Evolutionary conservation across 2,888 invertebrate species (phyloP).

Genomic region (Limnephilus auricula): DNA sequence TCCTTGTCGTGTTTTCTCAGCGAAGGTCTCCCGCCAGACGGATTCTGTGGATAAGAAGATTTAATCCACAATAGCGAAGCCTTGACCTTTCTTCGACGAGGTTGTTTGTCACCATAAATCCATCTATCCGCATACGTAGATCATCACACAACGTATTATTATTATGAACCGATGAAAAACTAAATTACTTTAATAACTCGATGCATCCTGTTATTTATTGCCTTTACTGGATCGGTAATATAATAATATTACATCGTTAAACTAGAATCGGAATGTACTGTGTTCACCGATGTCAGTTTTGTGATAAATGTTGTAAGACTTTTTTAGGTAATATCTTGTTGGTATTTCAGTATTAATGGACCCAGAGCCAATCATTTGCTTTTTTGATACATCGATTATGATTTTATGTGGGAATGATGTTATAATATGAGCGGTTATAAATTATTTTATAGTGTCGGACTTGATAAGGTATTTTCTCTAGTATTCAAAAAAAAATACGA

Average conservation of each 20-base stretch:
- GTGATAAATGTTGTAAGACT: not conserved
- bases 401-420: not conserved
- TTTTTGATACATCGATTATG: not conserved
- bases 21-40: conserved; percentile 19
- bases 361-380: not conserved
- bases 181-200: conserved; percentile 2
- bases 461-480: not conserved
- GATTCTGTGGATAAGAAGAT: conserved; percentile 14
- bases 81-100: conserved; percentile 25
- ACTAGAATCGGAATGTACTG: not conserved
- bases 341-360: not conserved
- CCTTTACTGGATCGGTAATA: not conserved
- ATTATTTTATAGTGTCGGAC: not conserved
- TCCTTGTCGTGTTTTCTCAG: conserved; percentile 15
- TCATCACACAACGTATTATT: not conserved
- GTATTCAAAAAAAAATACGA: not conserved
- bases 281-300: not conserved
- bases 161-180: conserved; percentile 17
- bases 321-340: not conserved
- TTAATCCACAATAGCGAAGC: conserved; percentile 13
- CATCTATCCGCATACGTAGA: conserved; percentile 14
- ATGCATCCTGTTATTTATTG: not conserved
- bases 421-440: not conserved
- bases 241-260: not conserved
- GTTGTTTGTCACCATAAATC: conserved; percentile 41